Evolutionary conservation across 1,140 invertebrate species (phyloP).

Genomic region (Brachystomella parvula): DNA sequence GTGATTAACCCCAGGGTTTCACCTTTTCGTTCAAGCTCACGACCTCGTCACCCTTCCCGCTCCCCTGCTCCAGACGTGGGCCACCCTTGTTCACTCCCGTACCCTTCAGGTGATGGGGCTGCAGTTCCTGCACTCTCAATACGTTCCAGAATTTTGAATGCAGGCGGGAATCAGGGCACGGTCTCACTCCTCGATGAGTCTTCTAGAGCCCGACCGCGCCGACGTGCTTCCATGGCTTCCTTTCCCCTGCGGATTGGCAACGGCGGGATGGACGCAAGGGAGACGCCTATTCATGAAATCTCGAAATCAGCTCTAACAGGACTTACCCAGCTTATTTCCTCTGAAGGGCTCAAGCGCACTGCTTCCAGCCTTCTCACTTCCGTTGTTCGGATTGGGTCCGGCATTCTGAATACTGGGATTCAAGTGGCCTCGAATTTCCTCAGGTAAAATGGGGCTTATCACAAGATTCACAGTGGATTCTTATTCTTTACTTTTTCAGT

Average conservation of each 20-base stretch:
- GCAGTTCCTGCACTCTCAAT: background rate
- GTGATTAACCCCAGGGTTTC: too few relatives aligned
- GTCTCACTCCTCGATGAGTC: too few relatives aligned
- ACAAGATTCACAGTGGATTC: too few relatives aligned
- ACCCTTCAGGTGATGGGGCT: background rate
- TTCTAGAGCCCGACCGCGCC: too few relatives aligned
- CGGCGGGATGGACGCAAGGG: background rate
- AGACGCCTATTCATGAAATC: background rate
- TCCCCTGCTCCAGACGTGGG: too few relatives aligned
- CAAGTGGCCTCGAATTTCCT: background rate
- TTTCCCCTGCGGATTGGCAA: background rate
- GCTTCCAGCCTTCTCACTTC: background rate
- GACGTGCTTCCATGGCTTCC: too few relatives aligned
- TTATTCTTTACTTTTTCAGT: background rate
- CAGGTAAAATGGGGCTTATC: background rate
- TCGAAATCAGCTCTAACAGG: background rate
- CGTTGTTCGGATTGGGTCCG: background rate
- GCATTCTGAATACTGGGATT: background rate
- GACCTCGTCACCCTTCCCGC: too few relatives aligned
- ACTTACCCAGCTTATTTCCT: background rate
- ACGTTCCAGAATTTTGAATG: too few relatives aligned
- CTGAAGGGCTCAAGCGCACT: background rate
- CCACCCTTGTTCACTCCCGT: too few relatives aligned
- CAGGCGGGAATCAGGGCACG: too few relatives aligned
- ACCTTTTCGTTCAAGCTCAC: too few relatives aligned